Evolutionary conservation across 2,113 vertebrate species (phyloP).

Genomic region (Neomonachus schauinslandi): DNA sequence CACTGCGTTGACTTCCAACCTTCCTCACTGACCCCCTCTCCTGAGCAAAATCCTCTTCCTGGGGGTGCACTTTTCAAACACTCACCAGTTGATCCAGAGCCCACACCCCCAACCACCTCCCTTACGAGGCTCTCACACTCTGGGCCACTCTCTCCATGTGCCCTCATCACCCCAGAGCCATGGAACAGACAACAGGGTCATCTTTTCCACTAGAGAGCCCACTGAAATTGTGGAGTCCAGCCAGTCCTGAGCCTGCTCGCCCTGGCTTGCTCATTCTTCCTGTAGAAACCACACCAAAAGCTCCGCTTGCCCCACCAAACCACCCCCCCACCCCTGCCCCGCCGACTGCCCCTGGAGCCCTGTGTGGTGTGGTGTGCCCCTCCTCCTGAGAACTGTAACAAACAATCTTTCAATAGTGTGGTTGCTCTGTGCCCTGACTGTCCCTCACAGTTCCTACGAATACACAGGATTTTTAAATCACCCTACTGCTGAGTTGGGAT

Average conservation of each 20-base stretch:
- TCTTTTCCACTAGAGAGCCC: neutral
- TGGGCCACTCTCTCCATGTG: neutral
- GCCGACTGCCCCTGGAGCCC: neutral
- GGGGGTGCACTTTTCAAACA: too few species aligned
- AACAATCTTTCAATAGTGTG: neutral
- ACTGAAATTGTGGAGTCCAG: neutral
- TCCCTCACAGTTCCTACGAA: too few species aligned
- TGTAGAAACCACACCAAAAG: neutral
- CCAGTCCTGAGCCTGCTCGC: neutral
- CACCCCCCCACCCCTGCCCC: too few species aligned
- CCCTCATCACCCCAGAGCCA: neutral
- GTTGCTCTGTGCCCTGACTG: too few species aligned
- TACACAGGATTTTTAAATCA: too few species aligned
- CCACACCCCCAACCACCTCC: too few species aligned
- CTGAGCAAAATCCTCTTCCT: neutral
- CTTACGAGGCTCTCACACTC: too few species aligned
- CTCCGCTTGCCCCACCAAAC: neutral
- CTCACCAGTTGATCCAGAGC: too few species aligned
- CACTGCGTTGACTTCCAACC: neutral
- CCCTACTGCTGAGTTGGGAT: neutral
- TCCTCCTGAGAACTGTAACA: neutral
- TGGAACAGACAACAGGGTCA: neutral
- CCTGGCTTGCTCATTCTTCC: neutral
- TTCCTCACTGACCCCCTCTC: too few species aligned
- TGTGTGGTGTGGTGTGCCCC: neutral